phyloP scores from a whole-genome alignment of 2,888 invertebrate species.

The Galerucella nymphaeae region DNA sequence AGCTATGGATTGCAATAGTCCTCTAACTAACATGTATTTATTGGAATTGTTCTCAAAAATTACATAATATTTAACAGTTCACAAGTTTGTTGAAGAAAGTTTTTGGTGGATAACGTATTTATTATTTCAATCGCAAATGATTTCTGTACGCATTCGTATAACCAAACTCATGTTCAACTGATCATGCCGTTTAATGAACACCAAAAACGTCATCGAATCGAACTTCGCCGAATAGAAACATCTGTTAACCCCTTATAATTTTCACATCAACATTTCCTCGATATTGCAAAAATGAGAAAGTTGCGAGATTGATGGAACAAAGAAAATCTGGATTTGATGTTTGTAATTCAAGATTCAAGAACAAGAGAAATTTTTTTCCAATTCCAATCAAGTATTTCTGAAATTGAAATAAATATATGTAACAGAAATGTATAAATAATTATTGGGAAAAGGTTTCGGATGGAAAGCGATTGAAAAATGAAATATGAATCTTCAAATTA shows the following conservation, averaged over 20 bases:
- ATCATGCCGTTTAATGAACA: not conserved
- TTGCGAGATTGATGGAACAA: constrained; percentile 19
- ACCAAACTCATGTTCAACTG: too few relatives aligned
- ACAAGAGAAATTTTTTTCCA: not conserved
- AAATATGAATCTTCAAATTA: too few relatives aligned
- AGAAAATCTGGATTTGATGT: not conserved
- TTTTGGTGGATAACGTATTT: not conserved
- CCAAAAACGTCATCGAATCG: constrained; percentile 11
- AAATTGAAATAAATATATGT: not conserved
- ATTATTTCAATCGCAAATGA: not conserved
- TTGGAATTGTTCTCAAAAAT: too few relatives aligned
- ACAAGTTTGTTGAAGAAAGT: too few relatives aligned
- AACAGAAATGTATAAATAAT: not conserved
- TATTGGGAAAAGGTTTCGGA: not conserved
- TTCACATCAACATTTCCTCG: constrained; percentile 19
- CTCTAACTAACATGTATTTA: too few relatives aligned
- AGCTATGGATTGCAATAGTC: too few relatives aligned
- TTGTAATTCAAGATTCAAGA: not conserved
- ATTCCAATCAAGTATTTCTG: not conserved
- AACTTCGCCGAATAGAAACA: constrained; percentile 23
- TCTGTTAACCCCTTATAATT: constrained; percentile 22
- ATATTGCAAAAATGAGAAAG: constrained; percentile 27
- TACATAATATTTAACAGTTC: too few relatives aligned
- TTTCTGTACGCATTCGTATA: too few relatives aligned
- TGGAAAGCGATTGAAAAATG: too few relatives aligned